Conservation (phyloP, 1,140 invertebrate genomes). For the Drosophila trapezifrons region DNA sequence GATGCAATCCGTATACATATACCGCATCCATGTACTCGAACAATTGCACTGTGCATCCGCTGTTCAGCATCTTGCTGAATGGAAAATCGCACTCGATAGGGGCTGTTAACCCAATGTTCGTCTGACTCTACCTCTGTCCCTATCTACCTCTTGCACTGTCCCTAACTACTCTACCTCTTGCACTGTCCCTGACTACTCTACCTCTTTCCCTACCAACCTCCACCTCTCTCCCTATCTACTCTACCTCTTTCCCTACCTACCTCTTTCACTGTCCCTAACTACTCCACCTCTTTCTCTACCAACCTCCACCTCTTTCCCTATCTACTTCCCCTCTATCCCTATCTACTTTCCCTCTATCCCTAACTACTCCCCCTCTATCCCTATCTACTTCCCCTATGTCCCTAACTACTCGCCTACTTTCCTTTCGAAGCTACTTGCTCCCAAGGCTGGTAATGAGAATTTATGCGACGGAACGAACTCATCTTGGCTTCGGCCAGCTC, state of each 20-base stretch:
- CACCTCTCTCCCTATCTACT: no score
- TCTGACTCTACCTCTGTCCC: not conserved
- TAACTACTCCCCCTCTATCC: no score
- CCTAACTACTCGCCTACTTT: not conserved
- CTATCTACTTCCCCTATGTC: not conserved
- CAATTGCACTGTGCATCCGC: conserved; percentile 30
- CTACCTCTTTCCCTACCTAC: no score
- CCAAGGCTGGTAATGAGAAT: conserved; percentile 14
- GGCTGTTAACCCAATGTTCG: conserved; percentile 13
- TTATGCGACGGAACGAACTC: conserved; percentile 15
- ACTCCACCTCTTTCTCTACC: no score
- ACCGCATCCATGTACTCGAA: conserved; percentile 10
- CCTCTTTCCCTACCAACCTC: no score
- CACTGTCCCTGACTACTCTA: not conserved
- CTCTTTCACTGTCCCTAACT: no score
- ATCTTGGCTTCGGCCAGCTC: not conserved
- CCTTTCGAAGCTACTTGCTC: not conserved
- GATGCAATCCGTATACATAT: conserved; percentile 5
- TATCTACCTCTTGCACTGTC: not conserved
- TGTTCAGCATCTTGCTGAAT: conserved; percentile 45
- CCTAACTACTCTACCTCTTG: not conserved
- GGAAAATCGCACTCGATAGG: conserved; percentile 30
- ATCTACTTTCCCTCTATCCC: no score
- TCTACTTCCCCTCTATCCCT: no score
- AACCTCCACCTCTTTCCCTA: no score